Evolutionary conservation across 2,113 vertebrate genomes (phyloP).

Genomic region (Oophaga pumilio): DNA sequence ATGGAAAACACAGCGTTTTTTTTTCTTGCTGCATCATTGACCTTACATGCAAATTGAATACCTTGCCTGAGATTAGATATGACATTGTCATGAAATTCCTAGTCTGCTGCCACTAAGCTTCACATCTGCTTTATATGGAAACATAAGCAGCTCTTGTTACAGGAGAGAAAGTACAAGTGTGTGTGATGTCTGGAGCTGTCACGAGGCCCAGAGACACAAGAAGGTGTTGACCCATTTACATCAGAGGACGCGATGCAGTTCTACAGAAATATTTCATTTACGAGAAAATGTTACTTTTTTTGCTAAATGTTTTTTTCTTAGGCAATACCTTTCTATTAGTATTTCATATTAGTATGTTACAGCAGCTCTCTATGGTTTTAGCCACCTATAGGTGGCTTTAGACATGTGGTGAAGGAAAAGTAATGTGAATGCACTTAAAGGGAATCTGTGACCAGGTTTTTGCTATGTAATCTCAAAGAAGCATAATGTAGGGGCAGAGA

Average conservation of each 20-base stretch:
- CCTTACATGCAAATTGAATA: constrained; percentile 57
- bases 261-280: constrained; percentile 26
- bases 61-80: constrained; percentile 67
- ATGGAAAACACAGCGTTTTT: constrained; percentile 35
- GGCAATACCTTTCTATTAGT: background rate
- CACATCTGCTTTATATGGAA: constrained; percentile 69
- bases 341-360: background rate
- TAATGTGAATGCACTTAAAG: background rate
- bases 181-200: constrained; percentile 28
- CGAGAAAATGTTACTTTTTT: background rate
- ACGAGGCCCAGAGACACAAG: constrained; percentile 39
- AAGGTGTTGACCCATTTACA: constrained; percentile 47
- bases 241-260: constrained; percentile 32
- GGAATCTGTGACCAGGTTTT: too few species aligned
- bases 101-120: constrained; percentile 64
- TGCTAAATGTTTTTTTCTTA: background rate
- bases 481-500: too few species aligned
- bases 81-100: constrained; percentile 68
- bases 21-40: constrained; percentile 55
- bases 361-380: background rate
- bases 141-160: constrained; percentile 63
- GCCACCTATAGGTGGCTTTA: too few species aligned
- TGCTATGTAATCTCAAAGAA: too few species aligned
- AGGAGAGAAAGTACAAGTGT: constrained; percentile 16
- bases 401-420: background rate